A percentile compares a stretch with the other conserved stretches of the same genome.
Conservation (phyloP, 2,888 invertebrate genomes). For the Deilephila porcellus region DNA sequence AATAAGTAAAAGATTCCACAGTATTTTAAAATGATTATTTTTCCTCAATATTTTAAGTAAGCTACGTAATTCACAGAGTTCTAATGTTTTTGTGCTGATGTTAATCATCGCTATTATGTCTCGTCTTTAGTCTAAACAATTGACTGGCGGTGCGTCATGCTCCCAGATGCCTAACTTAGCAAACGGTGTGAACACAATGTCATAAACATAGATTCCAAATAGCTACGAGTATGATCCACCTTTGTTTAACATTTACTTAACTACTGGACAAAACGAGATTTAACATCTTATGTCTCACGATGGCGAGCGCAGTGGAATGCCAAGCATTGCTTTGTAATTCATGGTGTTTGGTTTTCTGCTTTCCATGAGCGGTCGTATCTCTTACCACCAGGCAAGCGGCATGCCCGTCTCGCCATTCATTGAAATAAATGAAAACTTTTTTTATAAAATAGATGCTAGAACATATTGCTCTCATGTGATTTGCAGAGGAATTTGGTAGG, state of each 20-base stretch:
- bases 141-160: conserved; percentile 7
- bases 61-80: background rate
- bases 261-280: background rate
- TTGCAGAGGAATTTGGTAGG: too few relatives aligned
- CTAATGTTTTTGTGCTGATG: background rate
- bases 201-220: background rate
- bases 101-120: conserved; percentile 24
- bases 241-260: background rate
- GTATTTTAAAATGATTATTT: background rate
- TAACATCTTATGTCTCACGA: too few relatives aligned
- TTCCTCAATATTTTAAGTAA: conserved; percentile 2
- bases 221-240: background rate
- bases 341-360: too few relatives aligned
- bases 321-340: too few relatives aligned
- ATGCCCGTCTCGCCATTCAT: too few relatives aligned
- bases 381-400: too few relatives aligned
- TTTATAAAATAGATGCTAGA: too few relatives aligned
- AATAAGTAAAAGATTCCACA: background rate
- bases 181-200: conserved; percentile 1
- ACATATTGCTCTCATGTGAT: too few relatives aligned
- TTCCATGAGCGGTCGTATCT: too few relatives aligned
- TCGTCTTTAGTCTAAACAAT: conserved; percentile 25
- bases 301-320: too few relatives aligned
- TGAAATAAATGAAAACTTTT: too few relatives aligned
- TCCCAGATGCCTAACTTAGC: conserved; percentile 13